These are phyloP conservation scores for Hemiprocne comata DNA, from an alignment of 2,113 vertebrate species.

Conservation along the genomic window DNA sequence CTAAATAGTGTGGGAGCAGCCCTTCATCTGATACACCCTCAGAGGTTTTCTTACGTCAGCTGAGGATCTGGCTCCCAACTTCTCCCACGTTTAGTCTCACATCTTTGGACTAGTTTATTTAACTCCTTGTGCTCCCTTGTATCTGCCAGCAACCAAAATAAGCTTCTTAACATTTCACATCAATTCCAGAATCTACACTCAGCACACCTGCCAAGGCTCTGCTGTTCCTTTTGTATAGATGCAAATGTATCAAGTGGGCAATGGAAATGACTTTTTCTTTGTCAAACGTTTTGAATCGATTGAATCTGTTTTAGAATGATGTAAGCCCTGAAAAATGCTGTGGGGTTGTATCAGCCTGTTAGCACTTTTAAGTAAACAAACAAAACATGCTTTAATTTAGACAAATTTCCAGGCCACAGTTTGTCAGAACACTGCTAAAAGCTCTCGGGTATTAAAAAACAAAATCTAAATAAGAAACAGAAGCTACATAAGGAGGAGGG, in stretches of 20 bases:
- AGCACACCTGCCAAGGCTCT: not conserved
- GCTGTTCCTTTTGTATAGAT: not conserved
- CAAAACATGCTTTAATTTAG: conserved; percentile 37
- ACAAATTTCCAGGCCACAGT: conserved; percentile 4
- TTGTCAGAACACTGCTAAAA: not conserved
- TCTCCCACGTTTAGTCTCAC: not conserved
- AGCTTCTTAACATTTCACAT: not conserved
- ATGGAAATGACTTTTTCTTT: not conserved
- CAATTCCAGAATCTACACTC: not conserved
- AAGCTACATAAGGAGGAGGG: conserved; percentile 23
- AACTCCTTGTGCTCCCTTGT: not conserved
- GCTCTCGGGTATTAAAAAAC: conserved; percentile 19
- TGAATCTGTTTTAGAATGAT: not conserved
- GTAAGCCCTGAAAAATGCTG: not conserved
- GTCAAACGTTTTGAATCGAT: not conserved
- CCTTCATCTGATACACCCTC: not conserved
- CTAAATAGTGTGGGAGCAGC: not conserved
- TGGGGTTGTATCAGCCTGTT: not conserved
- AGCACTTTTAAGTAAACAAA: conserved; percentile 24
- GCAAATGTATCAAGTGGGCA: not conserved
- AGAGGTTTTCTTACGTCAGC: not conserved
- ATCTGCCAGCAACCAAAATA: not conserved
- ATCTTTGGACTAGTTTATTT: not conserved
- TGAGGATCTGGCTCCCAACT: not conserved
- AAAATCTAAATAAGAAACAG: conserved; percentile 40